A percentile compares a stretch with the other conserved stretches of the same genome.
Conservation (phyloP, 2,888 invertebrate species). For the Chrysolina americana region DNA sequence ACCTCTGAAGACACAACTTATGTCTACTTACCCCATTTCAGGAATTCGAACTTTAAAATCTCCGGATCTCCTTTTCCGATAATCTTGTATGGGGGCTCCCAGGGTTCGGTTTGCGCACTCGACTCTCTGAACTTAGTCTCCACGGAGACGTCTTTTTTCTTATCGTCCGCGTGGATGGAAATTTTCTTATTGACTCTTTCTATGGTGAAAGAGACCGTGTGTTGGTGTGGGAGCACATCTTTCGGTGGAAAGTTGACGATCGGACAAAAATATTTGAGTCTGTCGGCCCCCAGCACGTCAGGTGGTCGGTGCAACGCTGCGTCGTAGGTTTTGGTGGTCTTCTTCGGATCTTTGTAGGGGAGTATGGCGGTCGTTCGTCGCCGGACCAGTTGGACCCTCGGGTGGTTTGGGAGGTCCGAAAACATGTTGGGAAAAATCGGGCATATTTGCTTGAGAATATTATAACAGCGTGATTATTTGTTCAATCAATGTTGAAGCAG, state of each 20-base stretch:
- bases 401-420: conserved; percentile 71
- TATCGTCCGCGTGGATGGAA: conserved; percentile 42
- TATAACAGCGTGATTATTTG: neutral
- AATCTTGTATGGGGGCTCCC: conserved; percentile 78
- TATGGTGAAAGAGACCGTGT: conserved; percentile 55
- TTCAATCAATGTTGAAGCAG: neutral
- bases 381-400: conserved; percentile 71
- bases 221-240: conserved; percentile 52
- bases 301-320: conserved; percentile 42
- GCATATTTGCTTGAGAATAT: conserved; percentile 69
- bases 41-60: conserved; percentile 75
- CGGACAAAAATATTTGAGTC: conserved; percentile 55
- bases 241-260: conserved; percentile 54
- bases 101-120: conserved; percentile 83
- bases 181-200: conserved; percentile 45
- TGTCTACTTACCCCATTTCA: conserved; percentile 65
- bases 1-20: too few species aligned
- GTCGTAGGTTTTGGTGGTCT: conserved; percentile 64
- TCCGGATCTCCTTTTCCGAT: conserved; percentile 73
- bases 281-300: conserved; percentile 58
- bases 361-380: conserved; percentile 55
- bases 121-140: conserved; percentile 84
- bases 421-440: conserved; percentile 76
- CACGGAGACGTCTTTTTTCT: conserved; percentile 61
- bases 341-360: conserved; percentile 34